Percentiles rank a stretch among this genome's conserved stretches.
Evolutionary conservation across 2,113 vertebrate species (phyloP).

Genomic region (Muntiacus muntjak): DNA sequence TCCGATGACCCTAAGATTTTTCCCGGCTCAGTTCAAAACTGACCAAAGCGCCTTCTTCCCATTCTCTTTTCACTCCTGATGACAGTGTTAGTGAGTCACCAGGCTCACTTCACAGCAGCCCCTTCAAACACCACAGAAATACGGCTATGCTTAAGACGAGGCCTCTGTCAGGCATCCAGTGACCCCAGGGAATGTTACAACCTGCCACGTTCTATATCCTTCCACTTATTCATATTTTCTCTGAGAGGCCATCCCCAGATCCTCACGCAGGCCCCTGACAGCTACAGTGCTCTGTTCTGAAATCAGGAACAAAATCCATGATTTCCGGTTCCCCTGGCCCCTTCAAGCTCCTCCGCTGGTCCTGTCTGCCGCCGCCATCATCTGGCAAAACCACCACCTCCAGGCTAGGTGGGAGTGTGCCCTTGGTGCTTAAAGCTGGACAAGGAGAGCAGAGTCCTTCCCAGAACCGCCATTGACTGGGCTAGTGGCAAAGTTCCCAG

Average conservation of each 20-base stretch:
- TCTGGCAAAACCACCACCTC: not conserved
- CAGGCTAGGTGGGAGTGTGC: not conserved
- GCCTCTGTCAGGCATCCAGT: not conserved
- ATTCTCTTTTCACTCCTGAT: not conserved
- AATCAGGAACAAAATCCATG: not conserved
- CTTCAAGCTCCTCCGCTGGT: not conserved
- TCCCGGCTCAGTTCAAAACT: not conserved
- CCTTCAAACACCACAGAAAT: not conserved
- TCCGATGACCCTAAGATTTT: not conserved
- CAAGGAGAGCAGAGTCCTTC: not conserved
- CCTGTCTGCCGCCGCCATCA: not conserved
- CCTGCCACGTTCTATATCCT: not conserved
- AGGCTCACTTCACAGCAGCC: not conserved
- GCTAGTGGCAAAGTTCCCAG: not conserved
- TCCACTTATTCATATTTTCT: not conserved
- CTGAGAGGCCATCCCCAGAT: not conserved
- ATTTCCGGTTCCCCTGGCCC: not conserved
- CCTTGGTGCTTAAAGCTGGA: not conserved
- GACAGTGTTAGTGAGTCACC: not conserved
- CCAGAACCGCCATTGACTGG: not conserved
- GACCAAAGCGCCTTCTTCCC: not conserved
- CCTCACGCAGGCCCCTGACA: not conserved
- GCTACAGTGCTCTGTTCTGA: not conserved
- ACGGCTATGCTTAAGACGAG: rapidly evolving
- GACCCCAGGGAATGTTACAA: not conserved